A percentile compares a stretch with the other conserved stretches of the same genome.
These are phyloP conservation scores for Melipona bicolor DNA, from an alignment of 2,888 invertebrate genomes.

Conservation along the genomic window DNA sequence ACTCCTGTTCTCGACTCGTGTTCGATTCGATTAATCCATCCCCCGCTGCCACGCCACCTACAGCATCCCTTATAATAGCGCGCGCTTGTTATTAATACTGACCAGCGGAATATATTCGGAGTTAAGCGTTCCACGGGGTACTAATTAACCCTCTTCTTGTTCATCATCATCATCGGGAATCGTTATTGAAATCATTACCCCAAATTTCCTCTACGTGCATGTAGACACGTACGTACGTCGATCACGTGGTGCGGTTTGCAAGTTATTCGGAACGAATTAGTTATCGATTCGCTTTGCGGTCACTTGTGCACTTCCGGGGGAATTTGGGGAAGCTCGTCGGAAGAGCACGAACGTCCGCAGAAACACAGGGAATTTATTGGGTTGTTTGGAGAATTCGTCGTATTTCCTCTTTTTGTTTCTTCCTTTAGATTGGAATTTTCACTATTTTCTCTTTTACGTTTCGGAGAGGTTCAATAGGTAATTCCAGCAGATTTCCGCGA, in stretches of 20 bases:
- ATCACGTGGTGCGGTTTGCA: not conserved
- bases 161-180: not conserved
- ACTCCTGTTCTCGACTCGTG: conserved; percentile 28
- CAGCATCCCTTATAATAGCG: conserved; percentile 7
- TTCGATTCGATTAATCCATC: conserved; percentile 59
- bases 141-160: not conserved
- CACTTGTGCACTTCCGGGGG: not conserved
- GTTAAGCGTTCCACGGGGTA: not conserved
- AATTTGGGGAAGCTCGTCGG: not conserved
- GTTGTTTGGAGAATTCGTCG: no score
- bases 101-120: not conserved
- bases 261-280: not conserved
- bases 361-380: no score
- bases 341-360: no score
- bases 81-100: conserved; percentile 29
- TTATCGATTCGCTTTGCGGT: not conserved
- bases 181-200: not conserved
- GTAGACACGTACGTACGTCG: not conserved
- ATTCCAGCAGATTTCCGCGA: no score
- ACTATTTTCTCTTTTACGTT: no score
- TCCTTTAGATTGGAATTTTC: no score
- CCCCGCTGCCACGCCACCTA: not conserved
- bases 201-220: not conserved
- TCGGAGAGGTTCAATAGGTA: no score
- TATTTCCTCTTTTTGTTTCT: no score